Evolutionary conservation across 2,888 invertebrate genomes (phyloP).

Genomic region (Drosophila dives): DNA sequence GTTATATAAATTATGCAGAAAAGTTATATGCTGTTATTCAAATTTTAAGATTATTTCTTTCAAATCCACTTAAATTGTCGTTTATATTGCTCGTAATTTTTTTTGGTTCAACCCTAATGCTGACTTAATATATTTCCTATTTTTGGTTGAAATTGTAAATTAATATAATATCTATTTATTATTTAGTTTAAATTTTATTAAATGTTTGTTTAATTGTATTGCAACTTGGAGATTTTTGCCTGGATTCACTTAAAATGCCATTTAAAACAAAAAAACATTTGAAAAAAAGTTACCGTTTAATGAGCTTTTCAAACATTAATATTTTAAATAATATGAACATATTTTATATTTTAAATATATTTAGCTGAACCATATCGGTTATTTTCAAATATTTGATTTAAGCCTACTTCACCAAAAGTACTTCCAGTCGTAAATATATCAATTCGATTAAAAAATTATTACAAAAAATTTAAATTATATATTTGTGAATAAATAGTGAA

Average conservation of each 20-base stretch:
- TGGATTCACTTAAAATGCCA: not conserved
- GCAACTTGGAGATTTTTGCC: not conserved
- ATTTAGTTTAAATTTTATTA: not conserved
- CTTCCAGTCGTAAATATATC: not conserved
- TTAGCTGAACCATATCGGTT: too few relatives aligned
- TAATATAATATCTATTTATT: not conserved
- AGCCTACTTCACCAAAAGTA: not conserved
- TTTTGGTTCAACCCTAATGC: not conserved
- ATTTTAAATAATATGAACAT: too few relatives aligned
- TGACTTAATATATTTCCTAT: not conserved
- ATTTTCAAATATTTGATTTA: too few relatives aligned
- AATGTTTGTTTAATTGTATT: not conserved
- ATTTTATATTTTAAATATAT: too few relatives aligned
- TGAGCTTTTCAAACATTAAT: not conserved
- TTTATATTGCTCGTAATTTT: not conserved
- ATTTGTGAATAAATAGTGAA: not conserved
- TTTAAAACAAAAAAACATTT: too few relatives aligned
- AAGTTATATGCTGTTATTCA: conserved; percentile 2
- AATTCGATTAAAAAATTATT: not conserved
- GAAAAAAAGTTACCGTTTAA: not conserved
- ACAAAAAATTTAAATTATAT: not conserved
- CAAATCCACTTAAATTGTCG: not conserved
- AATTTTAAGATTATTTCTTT: not conserved
- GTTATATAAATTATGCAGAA: conserved; percentile 41
- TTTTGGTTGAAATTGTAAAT: not conserved